These are phyloP conservation scores for Corythornis vintsioides DNA, from an alignment of 2,113 vertebrate species.

Conservation along the genomic window DNA sequence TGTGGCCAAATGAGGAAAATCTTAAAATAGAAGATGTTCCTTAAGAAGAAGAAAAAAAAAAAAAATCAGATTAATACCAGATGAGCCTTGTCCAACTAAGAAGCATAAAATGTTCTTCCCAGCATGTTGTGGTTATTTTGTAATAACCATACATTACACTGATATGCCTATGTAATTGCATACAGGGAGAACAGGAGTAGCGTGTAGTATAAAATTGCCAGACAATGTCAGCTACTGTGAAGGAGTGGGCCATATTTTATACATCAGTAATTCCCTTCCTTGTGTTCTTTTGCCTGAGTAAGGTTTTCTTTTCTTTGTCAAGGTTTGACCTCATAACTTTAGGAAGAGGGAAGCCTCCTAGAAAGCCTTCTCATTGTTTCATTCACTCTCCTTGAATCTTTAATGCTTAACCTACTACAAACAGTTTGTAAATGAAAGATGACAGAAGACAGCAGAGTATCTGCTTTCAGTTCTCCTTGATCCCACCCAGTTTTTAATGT, in stretches of 20 bases:
- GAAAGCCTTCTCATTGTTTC: background rate
- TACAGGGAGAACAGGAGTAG: constrained; percentile 37
- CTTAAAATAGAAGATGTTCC: constrained; percentile 64
- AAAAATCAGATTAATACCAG: constrained; percentile 64
- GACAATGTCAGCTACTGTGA: background rate
- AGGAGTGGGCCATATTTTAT: background rate
- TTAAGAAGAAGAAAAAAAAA: constrained; percentile 42
- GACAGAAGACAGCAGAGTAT: background rate
- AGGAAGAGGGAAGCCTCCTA: background rate
- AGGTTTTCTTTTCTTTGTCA: background rate
- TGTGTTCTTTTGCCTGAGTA: background rate
- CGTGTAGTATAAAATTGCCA: background rate
- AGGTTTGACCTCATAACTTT: background rate
- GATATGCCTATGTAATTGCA: constrained; percentile 40
- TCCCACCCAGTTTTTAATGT: background rate
- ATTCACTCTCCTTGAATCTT: background rate
- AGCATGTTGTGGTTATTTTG: constrained; percentile 39
- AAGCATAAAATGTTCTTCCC: constrained; percentile 32
- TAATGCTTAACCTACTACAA: background rate
- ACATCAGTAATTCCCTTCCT: background rate
- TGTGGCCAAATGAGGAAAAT: constrained; percentile 10
- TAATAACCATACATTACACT: background rate
- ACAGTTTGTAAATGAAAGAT: background rate
- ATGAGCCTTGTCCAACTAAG: constrained; percentile 61
- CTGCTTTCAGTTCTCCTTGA: constrained; percentile 1